Evolutionary conservation across 2,113 vertebrate species (phyloP).

Genomic region (Nothoprocta pentlandii): DNA sequence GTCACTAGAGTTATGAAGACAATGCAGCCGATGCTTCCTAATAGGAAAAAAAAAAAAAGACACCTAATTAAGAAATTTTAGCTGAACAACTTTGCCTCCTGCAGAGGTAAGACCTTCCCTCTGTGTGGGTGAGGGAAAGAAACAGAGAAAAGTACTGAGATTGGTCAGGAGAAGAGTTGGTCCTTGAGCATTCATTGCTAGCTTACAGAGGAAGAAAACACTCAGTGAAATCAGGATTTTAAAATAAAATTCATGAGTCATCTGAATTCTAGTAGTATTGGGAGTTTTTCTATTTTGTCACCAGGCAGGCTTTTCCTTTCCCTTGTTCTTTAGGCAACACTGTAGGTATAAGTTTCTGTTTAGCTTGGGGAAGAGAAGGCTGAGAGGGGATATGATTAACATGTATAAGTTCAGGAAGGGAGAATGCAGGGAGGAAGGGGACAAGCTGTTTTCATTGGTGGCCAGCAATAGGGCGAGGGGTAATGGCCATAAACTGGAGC

Average conservation of each 20-base stretch:
- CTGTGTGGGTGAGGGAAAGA: background rate
- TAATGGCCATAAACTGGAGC: no score
- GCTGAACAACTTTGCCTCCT: background rate
- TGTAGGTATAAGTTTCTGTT: background rate
- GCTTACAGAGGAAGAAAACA: background rate
- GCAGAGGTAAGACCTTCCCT: background rate
- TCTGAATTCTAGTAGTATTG: background rate
- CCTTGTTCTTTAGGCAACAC: slow-evolving; percentile 21
- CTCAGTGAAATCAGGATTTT: background rate
- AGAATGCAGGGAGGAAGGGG: no score
- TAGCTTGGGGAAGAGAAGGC: no score
- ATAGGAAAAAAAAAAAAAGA: background rate
- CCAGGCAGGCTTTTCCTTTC: background rate
- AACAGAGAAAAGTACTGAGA: slow-evolving; percentile 7
- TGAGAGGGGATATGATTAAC: no score
- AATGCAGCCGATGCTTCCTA: slow-evolving; percentile 32
- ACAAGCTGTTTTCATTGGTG: no score
- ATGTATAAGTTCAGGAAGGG: no score
- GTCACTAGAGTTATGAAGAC: background rate
- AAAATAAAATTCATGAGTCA: slow-evolving; percentile 13
- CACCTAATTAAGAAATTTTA: background rate
- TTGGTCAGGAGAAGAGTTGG: background rate
- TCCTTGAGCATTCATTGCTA: background rate
- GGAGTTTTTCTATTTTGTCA: background rate
- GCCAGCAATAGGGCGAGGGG: no score